Base-by-base conservation (phyloP, 1,140 invertebrate genomes). In the Drosophila tristis region DNA sequence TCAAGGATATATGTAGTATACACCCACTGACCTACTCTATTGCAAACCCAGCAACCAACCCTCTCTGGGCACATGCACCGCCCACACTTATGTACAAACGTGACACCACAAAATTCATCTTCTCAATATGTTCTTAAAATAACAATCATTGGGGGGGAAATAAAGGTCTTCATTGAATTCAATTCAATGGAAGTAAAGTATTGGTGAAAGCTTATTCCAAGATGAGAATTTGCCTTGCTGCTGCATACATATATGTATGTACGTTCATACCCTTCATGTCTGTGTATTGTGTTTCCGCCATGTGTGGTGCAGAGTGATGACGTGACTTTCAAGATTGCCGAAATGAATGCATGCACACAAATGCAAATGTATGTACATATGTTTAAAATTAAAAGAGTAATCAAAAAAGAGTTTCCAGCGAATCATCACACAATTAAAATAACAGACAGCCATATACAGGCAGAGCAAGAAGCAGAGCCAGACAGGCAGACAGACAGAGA, bases 11-110 rank as follows among this genome's bases (percentile, higher is more conserved):
- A 42, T 26, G 26, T 26, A 26, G 5, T 5, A 5, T 26, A 74
- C 74, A 74, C 71, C 25, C 48, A 60, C 68, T 74, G 71, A 74
- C 71, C 72, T 74, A 74, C 71, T 74, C 54, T 64, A 15, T 20
- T 20, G 20, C 20, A 20, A 49, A 23, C 5, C 0, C 55, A 29
- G 15, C 61, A 43, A 49, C 20, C 6, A 9, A 11, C 25, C 11
- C 2, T 1, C 31, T 9, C n/a, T 39, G 20, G 5, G 15, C 54
- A 15, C 5, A 0, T 43, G 7, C 29, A 20, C 20, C 31, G 29
- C 70, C 45, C 68, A 48, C 66, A 43, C 57, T 20, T 20, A 20
- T 2, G 48, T 29, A 35, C 25, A 26, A 35, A 49, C 9, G 26
- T 45, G 16, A 26, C 26, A 55, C 60, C 3, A 35, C 31, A 26